A percentile compares a stretch with the other conserved stretches of the same genome.
Evolutionary conservation across 2,113 vertebrate species (phyloP).

Genomic region (Lucifuga dentata): DNA sequence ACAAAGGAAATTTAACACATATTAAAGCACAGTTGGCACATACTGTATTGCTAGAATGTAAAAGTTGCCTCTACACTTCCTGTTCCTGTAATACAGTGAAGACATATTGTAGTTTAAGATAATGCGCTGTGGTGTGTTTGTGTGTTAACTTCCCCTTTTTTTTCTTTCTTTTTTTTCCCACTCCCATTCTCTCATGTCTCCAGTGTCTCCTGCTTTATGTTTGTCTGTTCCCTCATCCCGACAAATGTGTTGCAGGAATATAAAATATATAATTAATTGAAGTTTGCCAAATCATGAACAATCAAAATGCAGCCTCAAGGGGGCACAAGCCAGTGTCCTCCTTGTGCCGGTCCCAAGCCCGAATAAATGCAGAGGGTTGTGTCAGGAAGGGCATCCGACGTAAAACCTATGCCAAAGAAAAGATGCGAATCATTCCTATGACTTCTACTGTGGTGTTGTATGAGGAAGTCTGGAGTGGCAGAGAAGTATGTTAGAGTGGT

Average conservation of each 20-base stretch:
- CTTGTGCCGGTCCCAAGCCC: no score
- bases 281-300: slow-evolving; percentile 23
- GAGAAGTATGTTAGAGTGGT: no score
- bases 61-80: neutral
- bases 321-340: no score
- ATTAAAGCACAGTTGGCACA: neutral
- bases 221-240: slow-evolving; percentile 38
- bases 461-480: no score
- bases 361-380: no score
- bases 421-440: no score
- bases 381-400: no score
- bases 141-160: slow-evolving; percentile 48
- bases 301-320: neutral
- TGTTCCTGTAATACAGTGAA: slow-evolving; percentile 3
- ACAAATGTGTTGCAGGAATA: slow-evolving; percentile 43
- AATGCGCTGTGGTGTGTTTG: slow-evolving; percentile 18
- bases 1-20: neutral
- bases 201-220: slow-evolving; percentile 53
- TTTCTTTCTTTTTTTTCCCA: slow-evolving; percentile 28
- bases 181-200: slow-evolving; percentile 41
- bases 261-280: slow-evolving; percentile 10
- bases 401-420: no score
- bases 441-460: no score
- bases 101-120: slow-evolving; percentile 12
- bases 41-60: neutral